phyloP scores from a whole-genome alignment of 2,113 vertebrate species.

The Clinocottus analis region DNA sequence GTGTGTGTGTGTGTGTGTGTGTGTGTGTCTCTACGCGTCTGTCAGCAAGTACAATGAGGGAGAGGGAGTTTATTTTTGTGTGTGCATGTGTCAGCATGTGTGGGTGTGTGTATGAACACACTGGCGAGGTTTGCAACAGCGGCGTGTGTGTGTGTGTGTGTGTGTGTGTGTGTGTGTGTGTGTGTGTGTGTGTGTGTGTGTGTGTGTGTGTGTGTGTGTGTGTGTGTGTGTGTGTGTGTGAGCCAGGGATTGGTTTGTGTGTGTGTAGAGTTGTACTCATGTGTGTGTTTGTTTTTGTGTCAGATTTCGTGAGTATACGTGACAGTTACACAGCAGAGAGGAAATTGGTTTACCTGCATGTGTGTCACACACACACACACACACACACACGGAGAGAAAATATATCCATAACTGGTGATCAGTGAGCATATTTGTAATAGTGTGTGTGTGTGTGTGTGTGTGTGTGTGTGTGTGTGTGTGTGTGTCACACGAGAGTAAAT shows the following conservation, averaged over 20 bases:
- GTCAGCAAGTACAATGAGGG: slow-evolving; percentile 12
- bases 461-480: background rate
- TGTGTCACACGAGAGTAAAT: background rate
- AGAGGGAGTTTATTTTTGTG: slow-evolving; percentile 35
- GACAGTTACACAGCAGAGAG: background rate
- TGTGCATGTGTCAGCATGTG: slow-evolving; percentile 43
- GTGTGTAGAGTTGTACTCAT: background rate
- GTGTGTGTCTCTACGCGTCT: background rate
- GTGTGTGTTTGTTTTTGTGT: background rate
- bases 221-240: background rate
- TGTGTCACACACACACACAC: background rate
- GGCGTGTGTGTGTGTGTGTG: slow-evolving; percentile 3
- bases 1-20: slow-evolving; percentile 21
- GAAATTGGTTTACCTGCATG: background rate
- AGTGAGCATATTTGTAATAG: background rate
- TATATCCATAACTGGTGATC: background rate
- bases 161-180: background rate
- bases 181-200: background rate
- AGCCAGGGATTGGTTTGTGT: too few species aligned
- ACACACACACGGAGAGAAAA: background rate
- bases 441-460: slow-evolving; percentile 1
- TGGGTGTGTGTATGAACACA: slow-evolving; percentile 29
- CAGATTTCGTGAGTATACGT: background rate
- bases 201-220: background rate
- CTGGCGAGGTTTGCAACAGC: background rate